Conservation (phyloP, 2,888 invertebrate species). For the Cactoblastis cactorum region DNA sequence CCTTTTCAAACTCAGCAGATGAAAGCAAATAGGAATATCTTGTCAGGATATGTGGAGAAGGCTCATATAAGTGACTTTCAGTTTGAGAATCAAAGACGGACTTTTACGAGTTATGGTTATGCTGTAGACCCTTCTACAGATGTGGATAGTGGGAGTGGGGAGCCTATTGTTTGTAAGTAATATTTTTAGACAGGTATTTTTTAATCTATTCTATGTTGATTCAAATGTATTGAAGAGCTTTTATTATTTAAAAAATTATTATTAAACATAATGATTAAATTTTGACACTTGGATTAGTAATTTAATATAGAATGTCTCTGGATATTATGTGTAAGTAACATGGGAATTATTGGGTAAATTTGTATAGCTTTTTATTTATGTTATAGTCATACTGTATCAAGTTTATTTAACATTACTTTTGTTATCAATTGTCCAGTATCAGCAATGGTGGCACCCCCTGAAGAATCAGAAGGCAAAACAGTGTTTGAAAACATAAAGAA, state of each 20-base stretch:
- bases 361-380: too few species aligned
- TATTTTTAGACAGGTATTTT: too few species aligned
- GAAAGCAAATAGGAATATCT: slow-evolving; percentile 91
- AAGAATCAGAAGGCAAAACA: slow-evolving; percentile 88
- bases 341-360: too few species aligned
- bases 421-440: slow-evolving; percentile 63
- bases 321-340: too few species aligned
- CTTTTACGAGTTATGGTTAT: slow-evolving; percentile 96
- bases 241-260: too few species aligned
- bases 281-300: too few species aligned
- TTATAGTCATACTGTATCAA: too few species aligned
- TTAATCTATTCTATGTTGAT: too few species aligned
- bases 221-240: too few species aligned
- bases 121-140: slow-evolving; percentile 96
- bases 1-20: slow-evolving; percentile 95
- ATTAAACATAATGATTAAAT: too few species aligned
- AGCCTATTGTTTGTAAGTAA: slow-evolving; percentile 71
- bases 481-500: slow-evolving; percentile 92
- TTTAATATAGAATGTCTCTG: too few species aligned
- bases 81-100: slow-evolving; percentile 97
- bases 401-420: too few species aligned
- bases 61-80: slow-evolving; percentile 98
- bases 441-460: slow-evolving; percentile 83
- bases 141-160: slow-evolving; percentile 58
- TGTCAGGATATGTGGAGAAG: slow-evolving; percentile 96